phyloP scores from a whole-genome alignment of 2,888 invertebrate genomes.

The Leucozona laternaria region DNA sequence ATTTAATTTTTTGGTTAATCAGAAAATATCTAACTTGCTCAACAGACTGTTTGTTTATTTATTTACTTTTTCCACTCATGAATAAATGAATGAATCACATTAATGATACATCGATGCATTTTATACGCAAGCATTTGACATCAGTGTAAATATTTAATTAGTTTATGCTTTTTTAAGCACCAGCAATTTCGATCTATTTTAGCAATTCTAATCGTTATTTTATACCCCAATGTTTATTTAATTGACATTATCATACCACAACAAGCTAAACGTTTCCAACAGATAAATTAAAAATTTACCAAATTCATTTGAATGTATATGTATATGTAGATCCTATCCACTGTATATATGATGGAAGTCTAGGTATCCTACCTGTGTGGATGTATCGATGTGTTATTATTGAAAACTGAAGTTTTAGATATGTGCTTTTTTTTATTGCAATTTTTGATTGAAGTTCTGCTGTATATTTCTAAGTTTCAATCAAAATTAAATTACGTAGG shows the following conservation, averaged over 20 bases:
- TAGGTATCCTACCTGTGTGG: too few relatives aligned
- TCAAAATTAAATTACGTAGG: too few relatives aligned
- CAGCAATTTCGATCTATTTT: constrained; percentile 10
- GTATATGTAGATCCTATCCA: background rate
- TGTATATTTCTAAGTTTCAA: too few relatives aligned
- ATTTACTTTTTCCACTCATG: background rate
- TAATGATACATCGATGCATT: constrained; percentile 53
- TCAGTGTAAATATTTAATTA: constrained; percentile 63
- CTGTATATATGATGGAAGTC: background rate
- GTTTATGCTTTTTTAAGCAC: constrained; percentile 10
- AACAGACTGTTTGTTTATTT: constrained; percentile 39
- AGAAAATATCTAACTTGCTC: background rate
- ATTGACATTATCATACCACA: constrained; percentile 9
- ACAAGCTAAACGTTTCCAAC: background rate
- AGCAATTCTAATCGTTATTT: constrained; percentile 1
- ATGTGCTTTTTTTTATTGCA: too few relatives aligned
- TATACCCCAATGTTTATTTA: constrained; percentile 3
- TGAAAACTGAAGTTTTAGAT: too few relatives aligned
- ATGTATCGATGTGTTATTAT: too few relatives aligned
- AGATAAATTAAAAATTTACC: constrained; percentile 15
- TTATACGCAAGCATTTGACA: constrained; percentile 56
- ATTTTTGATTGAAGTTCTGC: too few relatives aligned
- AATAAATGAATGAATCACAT: constrained; percentile 37
- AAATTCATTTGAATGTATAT: constrained; percentile 3
- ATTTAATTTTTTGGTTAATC: too few relatives aligned